phyloP scores from a whole-genome alignment of 1,140 invertebrate genomes.

The Cheumatopsyche charites region DNA sequence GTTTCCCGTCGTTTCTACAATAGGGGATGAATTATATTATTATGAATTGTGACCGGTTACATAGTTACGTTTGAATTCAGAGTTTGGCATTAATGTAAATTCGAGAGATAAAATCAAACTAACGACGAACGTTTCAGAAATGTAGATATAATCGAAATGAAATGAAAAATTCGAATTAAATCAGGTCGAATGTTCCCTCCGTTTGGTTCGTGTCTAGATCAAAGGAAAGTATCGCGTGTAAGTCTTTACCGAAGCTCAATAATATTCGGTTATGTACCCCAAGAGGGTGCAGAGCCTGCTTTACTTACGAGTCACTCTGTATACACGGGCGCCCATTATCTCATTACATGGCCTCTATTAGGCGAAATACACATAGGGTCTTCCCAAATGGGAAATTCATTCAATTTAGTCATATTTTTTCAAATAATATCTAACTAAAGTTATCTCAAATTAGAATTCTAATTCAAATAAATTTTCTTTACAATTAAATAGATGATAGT shows the following conservation, averaged over 20 bases:
- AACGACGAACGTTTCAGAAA: too few relatives aligned
- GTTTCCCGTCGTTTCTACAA: too few relatives aligned
- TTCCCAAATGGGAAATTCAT: not conserved
- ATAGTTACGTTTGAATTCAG: too few relatives aligned
- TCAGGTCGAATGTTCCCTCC: not conserved
- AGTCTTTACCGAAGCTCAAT: not conserved
- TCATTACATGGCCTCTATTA: conserved; percentile 34
- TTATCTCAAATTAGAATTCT: too few relatives aligned
- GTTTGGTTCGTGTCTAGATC: not conserved
- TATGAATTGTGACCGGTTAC: too few relatives aligned
- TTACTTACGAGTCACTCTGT: conserved; percentile 20
- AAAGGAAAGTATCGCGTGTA: not conserved
- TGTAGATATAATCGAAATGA: too few relatives aligned
- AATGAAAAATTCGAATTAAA: not conserved
- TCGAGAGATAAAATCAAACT: too few relatives aligned
- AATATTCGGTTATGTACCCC: not conserved
- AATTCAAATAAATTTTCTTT: too few relatives aligned
- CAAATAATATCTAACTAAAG: too few relatives aligned
- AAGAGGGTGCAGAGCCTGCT: not conserved
- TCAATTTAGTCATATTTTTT: not conserved
- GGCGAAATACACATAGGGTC: not conserved
- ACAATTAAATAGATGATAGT: too few relatives aligned
- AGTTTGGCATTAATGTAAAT: too few relatives aligned
- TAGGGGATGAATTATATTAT: too few relatives aligned
- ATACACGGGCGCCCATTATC: conserved; percentile 34